Conservation (phyloP, 2,113 vertebrate genomes). For the Tilapia sparmanii region DNA sequence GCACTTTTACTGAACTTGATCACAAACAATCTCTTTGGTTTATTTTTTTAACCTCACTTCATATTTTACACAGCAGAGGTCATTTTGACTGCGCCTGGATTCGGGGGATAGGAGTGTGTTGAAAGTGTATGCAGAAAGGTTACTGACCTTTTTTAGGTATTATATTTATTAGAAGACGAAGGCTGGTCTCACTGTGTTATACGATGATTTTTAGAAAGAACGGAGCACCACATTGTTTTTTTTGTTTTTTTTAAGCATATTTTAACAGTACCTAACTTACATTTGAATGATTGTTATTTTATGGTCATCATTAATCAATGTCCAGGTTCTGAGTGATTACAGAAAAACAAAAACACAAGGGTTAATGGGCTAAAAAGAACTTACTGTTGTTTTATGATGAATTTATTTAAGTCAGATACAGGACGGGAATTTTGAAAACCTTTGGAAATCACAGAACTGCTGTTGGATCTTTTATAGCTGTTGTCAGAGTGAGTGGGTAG, state of each 20-base stretch:
- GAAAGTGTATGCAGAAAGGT: slow-evolving; percentile 32
- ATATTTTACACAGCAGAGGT: neutral
- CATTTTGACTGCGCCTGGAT: neutral
- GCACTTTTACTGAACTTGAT: slow-evolving; percentile 51
- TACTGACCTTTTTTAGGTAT: slow-evolving; percentile 43
- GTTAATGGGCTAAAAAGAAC: neutral
- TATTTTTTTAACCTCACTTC: slow-evolving; percentile 2
- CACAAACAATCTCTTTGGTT: slow-evolving; percentile 11
- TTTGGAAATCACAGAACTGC: neutral
- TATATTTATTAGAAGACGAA: slow-evolving; percentile 59
- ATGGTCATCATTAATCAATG: neutral
- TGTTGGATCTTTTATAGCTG: neutral
- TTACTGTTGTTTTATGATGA: slow-evolving; percentile 17
- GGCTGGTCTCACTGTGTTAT: slow-evolving; percentile 1
- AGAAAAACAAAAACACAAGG: neutral
- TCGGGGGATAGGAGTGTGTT: neutral
- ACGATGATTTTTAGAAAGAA: neutral
- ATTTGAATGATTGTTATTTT: slow-evolving; percentile 19
- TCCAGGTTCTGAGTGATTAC: neutral
- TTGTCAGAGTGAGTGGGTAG: slow-evolving; percentile 1
- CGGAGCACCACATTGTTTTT: neutral
- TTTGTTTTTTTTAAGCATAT: neutral
- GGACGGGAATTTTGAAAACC: neutral
- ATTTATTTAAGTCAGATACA: slow-evolving; percentile 33
- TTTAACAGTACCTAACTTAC: neutral